Evolutionary conservation across 2,113 vertebrate genomes (phyloP), one percentile per base, ranked within the genome.

Genomic region (Dolichallabes microphthalmus): DNA sequence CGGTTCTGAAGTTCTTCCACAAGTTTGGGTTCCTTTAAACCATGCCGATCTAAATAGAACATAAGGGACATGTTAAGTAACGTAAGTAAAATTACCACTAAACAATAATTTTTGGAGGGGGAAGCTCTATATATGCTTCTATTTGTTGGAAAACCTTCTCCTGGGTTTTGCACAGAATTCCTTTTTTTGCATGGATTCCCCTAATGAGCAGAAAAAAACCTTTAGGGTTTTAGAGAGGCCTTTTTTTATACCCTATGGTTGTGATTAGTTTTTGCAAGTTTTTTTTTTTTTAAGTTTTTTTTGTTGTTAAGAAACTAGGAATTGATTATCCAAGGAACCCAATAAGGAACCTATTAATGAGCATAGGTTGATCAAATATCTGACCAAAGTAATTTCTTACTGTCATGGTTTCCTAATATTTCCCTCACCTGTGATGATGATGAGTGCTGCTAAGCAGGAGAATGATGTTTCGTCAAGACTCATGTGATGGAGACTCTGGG

Each of bases 1-100:
- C 96, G 96, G 91, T 96, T 98, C 93, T 98, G 97, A 87, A 99
- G 91, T 85, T 98, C 97, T 91, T 99, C 98, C 86, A 98, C 95
- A 0, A 94, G 93, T 87, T 94, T 96, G 0, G 97, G 95, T 68
- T 99, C 97, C 90, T 97, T 97, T 17, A 99, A 93, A 57, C 98
- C 98, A 0, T 98, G 96, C 3, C 98, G 95, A 57, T 99, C 98
- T 98, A 87, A 83, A 78, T 50, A 82, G 30, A 85, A 58, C 2
- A 20, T 45, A 27, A 86, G 74, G 73, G 64, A 53, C n/a, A 20
- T 74, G 14, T 74, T 8, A 74, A 2, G 20, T 69, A 15, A 69
- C 6, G 7, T 8, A 45, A 8, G 45, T 45, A 45, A 45, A 45
- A 45, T 45, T 45, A 45, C 45, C 45, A 45, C 45, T 45, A 7